Conservation (phyloP, 2,113 vertebrate genomes). For the Microcebus jonahi region DNA sequence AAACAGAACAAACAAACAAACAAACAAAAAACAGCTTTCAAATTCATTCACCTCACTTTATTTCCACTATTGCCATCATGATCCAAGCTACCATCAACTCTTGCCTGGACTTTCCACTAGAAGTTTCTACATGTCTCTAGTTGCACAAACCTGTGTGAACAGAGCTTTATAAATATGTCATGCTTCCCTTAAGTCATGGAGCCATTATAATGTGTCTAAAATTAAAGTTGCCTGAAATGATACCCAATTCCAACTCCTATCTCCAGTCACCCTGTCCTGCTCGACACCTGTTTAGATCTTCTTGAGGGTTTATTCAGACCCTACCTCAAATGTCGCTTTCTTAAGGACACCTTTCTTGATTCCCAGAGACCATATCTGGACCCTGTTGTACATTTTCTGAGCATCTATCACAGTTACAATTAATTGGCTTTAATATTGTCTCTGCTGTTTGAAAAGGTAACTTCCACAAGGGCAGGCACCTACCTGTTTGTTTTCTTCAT, state of each 20-base stretch:
- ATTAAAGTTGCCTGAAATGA: not conserved
- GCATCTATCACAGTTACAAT: not conserved
- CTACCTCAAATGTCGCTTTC: not conserved
- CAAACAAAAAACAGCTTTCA: not conserved
- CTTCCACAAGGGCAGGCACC: not conserved
- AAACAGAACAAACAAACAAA: too few species aligned
- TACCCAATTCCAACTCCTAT: not conserved
- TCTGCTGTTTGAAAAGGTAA: not conserved
- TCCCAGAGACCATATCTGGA: not conserved
- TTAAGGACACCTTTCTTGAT: not conserved
- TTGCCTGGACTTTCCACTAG: not conserved
- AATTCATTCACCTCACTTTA: not conserved
- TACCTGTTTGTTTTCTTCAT: not conserved
- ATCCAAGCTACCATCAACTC: not conserved
- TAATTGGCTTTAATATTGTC: not conserved
- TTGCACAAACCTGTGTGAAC: not conserved
- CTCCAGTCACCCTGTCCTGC: not conserved
- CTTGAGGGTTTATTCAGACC: conserved; percentile 4
- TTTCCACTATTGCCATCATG: not conserved
- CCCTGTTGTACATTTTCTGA: not conserved
- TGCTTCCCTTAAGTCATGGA: not conserved
- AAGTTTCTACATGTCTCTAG: not conserved
- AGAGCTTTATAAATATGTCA: not conserved
- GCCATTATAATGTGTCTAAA: not conserved
- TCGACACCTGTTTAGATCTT: not conserved